A percentile compares a stretch with the other conserved stretches of the same genome.
Conservation (phyloP, 2,888 invertebrate genomes). For the Timema podura region DNA sequence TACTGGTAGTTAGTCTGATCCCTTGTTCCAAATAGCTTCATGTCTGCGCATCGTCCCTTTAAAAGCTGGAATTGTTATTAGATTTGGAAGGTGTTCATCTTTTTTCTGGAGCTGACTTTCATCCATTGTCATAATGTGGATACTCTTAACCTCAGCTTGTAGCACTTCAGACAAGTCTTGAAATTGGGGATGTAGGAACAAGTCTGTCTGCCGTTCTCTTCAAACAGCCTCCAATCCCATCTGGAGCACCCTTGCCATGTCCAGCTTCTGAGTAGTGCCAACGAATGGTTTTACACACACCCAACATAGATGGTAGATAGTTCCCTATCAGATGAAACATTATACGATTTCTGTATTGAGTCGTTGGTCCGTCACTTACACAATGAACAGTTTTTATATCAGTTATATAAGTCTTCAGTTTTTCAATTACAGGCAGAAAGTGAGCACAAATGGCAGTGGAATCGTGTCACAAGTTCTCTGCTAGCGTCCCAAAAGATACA, state of each 20-base stretch:
- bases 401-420: neutral
- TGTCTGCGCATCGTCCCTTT: neutral
- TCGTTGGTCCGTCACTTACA: slow-evolving; percentile 15
- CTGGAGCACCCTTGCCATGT: neutral
- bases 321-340: slow-evolving; percentile 6
- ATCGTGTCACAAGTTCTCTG: neutral
- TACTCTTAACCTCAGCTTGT: neutral
- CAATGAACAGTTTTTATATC: neutral
- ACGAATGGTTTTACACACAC: neutral
- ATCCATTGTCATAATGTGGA: too few species aligned
- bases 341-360: neutral
- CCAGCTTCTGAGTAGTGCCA: slow-evolving; percentile 1
- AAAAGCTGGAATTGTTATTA: slow-evolving; percentile 6
- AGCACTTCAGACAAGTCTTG: neutral
- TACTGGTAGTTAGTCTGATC: neutral
- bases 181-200: too few species aligned
- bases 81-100: too few species aligned
- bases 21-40: slow-evolving; percentile 1
- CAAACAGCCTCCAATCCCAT: slow-evolving; percentile 6
- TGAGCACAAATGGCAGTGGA: slow-evolving; percentile 2
- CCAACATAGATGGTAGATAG: neutral
- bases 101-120: too few species aligned
- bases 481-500: neutral
- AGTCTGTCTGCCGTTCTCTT: slow-evolving; percentile 13
- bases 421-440: neutral